Conservation (phyloP, 2,888 invertebrate species). For the Yponomeuta sedellus region DNA sequence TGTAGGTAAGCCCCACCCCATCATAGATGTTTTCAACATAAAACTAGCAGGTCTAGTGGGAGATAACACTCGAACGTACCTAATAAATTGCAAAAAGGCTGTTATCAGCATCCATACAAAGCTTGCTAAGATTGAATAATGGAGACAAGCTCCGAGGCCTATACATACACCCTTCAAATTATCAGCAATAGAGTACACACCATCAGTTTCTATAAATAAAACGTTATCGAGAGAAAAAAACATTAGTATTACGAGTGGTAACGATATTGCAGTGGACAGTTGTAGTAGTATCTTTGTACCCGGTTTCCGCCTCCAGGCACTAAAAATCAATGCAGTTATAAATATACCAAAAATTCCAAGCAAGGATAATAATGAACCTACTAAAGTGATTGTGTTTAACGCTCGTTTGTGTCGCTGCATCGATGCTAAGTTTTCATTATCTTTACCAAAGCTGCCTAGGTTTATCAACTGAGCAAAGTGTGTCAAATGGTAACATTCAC, state of each 20-base stretch:
- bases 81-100: slow-evolving; percentile 80
- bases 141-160: slow-evolving; percentile 77
- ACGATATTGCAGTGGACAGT: slow-evolving; percentile 77
- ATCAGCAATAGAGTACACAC: slow-evolving; percentile 33
- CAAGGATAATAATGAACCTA: slow-evolving; percentile 77
- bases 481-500: slow-evolving; percentile 76
- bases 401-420: slow-evolving; percentile 47
- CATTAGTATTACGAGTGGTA: slow-evolving; percentile 71
- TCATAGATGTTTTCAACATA: slow-evolving; percentile 76
- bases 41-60: slow-evolving; percentile 75
- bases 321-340: slow-evolving; percentile 75
- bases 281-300: slow-evolving; percentile 81
- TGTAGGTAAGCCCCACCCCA: slow-evolving; percentile 80
- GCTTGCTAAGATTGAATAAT: slow-evolving; percentile 80
- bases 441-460: slow-evolving; percentile 28
- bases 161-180: slow-evolving; percentile 63
- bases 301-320: slow-evolving; percentile 77
- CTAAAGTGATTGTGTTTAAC: slow-evolving; percentile 74
- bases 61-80: slow-evolving; percentile 81
- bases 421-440: slow-evolving; percentile 22
- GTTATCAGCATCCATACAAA: slow-evolving; percentile 86
- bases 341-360: slow-evolving; percentile 76
- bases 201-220: slow-evolving; percentile 40
- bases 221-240: slow-evolving; percentile 50
- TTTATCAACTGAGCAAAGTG: slow-evolving; percentile 77